Conservation (phyloP, 2,113 vertebrate genomes). For the Chaetodon trifascialis region DNA sequence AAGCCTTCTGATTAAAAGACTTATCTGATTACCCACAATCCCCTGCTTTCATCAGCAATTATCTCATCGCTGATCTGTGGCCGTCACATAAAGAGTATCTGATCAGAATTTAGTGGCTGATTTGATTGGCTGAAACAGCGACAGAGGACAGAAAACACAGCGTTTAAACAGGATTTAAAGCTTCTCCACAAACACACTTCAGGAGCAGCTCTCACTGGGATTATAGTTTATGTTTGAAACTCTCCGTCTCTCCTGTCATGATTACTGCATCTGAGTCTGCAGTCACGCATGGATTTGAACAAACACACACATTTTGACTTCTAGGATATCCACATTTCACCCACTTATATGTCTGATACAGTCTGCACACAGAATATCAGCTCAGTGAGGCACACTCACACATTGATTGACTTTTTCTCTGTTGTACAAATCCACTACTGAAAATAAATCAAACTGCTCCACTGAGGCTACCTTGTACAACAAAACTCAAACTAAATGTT, state of each 20-base stretch:
- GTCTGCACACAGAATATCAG: no score
- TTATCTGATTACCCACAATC: constrained; percentile 57
- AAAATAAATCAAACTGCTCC: not conserved
- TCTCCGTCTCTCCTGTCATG: not conserved
- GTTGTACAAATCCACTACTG: not conserved
- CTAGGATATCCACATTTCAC: not conserved
- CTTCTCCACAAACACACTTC: not conserved
- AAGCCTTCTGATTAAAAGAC: constrained; percentile 45
- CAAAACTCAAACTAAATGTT: not conserved
- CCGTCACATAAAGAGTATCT: constrained; percentile 25
- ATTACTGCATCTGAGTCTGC: not conserved
- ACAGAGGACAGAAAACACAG: constrained; percentile 21
- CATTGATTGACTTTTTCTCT: not conserved
- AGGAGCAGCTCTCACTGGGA: not conserved
- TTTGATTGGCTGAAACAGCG: not conserved
- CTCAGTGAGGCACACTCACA: no score
- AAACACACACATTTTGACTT: not conserved
- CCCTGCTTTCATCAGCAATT: constrained; percentile 52
- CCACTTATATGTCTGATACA: no score
- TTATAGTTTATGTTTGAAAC: not conserved
- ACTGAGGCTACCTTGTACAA: not conserved
- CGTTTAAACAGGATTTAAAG: constrained; percentile 10
- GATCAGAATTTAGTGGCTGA: constrained; percentile 9
- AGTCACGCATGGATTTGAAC: not conserved
- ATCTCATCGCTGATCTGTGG: constrained; percentile 28